Base-by-base conservation (phyloP, 23 tunicate genomes). In the Phallusia fumigata region DNA sequence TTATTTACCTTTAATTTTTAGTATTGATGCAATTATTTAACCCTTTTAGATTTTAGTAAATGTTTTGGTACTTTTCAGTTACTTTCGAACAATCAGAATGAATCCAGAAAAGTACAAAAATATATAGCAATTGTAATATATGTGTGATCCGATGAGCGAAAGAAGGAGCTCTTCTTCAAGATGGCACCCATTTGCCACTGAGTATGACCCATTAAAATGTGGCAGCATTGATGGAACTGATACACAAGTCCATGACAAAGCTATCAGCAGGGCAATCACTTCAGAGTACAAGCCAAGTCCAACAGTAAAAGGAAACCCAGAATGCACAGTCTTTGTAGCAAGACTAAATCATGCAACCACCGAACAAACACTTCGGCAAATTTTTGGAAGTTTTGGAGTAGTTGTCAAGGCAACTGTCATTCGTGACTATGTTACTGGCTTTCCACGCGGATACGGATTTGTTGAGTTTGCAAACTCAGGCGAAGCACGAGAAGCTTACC, bases 191-290 rank as follows among this genome's bases (percentile, higher is more conserved):
- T 32, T 86, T 22, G 97, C 90, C 11, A 50, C 49, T 26, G 85
- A 78, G 44, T 92, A 92, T 64, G 97, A 92, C 36, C 91, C 97
- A 12, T 75, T 92, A 30, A 87, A 87, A 80, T 87, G 88, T 84
- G 91, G 97, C n/a, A 82, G 84, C 40, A 92, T 92, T 81, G 91
- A 92, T 78, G 97, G 97, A 5, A 91, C 86, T 19, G 91, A 69
- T 8, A 87, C 73, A 24, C 88, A 84, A 26, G 88, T 85, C 16
- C 98, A 93, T 85, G 98, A 93, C 64, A 77, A 72, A 51, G 98
- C 85, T 0, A 78, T 93, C 24, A n/a, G 30, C n/a, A 79, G 98
- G 30, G 98, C 98, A 35, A 64, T 83, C 1, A 64, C 52, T 0
- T 47, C 90, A 0, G 77, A 49, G 26, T 93, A 93, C 50, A 81